These are phyloP conservation scores for Nasonia longicornis DNA, from an alignment of 1,140 invertebrate species.

Conservation along the genomic window DNA sequence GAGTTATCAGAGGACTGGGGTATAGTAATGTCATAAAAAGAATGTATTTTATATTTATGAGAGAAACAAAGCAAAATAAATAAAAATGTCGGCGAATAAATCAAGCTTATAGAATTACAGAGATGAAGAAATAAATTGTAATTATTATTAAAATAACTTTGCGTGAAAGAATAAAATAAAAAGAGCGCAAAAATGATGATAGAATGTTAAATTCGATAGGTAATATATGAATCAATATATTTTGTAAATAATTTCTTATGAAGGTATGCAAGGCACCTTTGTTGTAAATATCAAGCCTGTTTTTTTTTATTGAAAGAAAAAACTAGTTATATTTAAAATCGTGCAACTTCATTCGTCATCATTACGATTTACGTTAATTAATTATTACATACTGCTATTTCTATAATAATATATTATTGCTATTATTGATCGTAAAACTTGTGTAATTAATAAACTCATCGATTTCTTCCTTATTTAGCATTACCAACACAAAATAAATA, in stretches of 20 bases:
- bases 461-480: conserved; percentile 54
- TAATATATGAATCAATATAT: conserved; percentile 68
- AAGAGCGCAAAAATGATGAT: conserved; percentile 44
- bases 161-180: conserved; percentile 48
- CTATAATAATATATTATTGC: conserved; percentile 39
- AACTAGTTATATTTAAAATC: conserved; percentile 56
- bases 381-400: conserved; percentile 54
- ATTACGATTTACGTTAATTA: conserved; percentile 58
- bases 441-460: conserved; percentile 53
- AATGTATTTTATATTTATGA: conserved; percentile 64
- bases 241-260: conserved; percentile 70
- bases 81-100: conserved; percentile 52
- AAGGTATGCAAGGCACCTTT: conserved; percentile 60
- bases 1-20: conserved; percentile 51
- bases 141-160: conserved; percentile 52
- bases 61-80: conserved; percentile 48
- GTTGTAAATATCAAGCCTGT: conserved; percentile 63
- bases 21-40: conserved; percentile 52
- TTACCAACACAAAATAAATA: conserved; percentile 14
- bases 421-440: conserved; percentile 48
- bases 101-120: conserved; percentile 57
- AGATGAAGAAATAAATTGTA: conserved; percentile 55
- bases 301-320: conserved; percentile 64
- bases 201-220: conserved; percentile 65
- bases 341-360: conserved; percentile 60